Evolutionary conservation across 2,888 invertebrate species (phyloP).

Genomic region (Aphelenchoides bicaudatus): DNA sequence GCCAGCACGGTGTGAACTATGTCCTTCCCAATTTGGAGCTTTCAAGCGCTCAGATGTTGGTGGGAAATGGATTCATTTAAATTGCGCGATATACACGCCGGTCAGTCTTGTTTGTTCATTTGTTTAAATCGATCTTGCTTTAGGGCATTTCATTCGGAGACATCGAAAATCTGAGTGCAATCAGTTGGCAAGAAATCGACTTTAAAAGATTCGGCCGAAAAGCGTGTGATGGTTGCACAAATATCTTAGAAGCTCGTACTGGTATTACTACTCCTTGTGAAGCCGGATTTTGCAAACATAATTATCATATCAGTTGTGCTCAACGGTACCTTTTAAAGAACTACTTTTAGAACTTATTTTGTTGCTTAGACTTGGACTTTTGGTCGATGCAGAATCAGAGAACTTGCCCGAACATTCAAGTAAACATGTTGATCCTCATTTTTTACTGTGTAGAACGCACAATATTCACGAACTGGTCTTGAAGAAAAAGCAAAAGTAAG

Average conservation of each 20-base stretch:
- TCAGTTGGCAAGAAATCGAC: slow-evolving; percentile 94
- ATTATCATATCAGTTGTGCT: slow-evolving; percentile 89
- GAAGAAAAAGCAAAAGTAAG: slow-evolving; percentile 33
- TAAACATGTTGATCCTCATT: slow-evolving; percentile 30
- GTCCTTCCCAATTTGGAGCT: slow-evolving; percentile 84
- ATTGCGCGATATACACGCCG: slow-evolving; percentile 93
- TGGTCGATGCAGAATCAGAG: slow-evolving; percentile 44
- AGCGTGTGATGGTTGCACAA: slow-evolving; percentile 82
- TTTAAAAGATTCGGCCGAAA: slow-evolving; percentile 92
- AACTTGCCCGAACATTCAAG: slow-evolving; percentile 14
- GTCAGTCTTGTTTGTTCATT: too few relatives aligned
- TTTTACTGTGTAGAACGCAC: slow-evolving; percentile 49
- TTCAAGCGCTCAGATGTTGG: slow-evolving; percentile 73
- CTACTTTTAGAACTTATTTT: slow-evolving; percentile 18
- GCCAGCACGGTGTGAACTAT: slow-evolving; percentile 85
- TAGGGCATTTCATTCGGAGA: slow-evolving; percentile 96
- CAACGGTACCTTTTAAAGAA: slow-evolving; percentile 40
- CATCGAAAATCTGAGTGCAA: slow-evolving; percentile 79
- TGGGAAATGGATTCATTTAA: slow-evolving; percentile 83
- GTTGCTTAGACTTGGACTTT: slow-evolving; percentile 42
- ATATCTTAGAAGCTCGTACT: slow-evolving; percentile 79
- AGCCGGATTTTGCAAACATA: slow-evolving; percentile 93
- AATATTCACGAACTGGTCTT: slow-evolving; percentile 33
- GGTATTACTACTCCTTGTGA: slow-evolving; percentile 96
- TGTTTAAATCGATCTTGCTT: too few relatives aligned